phyloP scores from a whole-genome alignment of 1,140 invertebrate species.

The Aricia agestis region DNA sequence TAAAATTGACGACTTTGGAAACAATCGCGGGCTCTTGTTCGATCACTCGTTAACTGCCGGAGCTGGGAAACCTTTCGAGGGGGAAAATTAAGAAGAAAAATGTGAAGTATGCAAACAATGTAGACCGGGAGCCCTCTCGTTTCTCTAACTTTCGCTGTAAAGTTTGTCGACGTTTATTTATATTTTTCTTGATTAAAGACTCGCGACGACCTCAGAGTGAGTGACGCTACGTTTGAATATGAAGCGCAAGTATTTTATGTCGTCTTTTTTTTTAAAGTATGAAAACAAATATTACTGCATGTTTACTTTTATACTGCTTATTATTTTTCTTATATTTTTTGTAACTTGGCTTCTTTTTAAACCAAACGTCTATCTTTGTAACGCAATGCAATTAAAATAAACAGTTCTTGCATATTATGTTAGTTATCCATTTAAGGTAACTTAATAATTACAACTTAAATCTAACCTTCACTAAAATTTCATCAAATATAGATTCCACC shows the following conservation, averaged over 20 bases:
- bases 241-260: not conserved
- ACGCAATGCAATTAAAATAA: too few relatives aligned
- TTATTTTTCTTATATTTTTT: too few relatives aligned
- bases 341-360: too few relatives aligned
- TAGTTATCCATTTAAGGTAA: too few relatives aligned
- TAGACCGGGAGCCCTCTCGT: constrained; percentile 26
- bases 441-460: too few relatives aligned
- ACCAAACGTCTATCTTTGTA: too few relatives aligned
- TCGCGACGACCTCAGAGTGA: not conserved
- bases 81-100: constrained; percentile 41
- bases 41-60: constrained; percentile 34
- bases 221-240: not conserved
- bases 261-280: not conserved
- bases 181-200: constrained; percentile 16
- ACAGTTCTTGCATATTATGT: too few relatives aligned
- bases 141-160: constrained; percentile 19
- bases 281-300: not conserved
- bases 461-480: too few relatives aligned
- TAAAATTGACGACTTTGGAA: constrained; percentile 24
- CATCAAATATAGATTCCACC: too few relatives aligned
- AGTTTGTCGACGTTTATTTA: constrained; percentile 25
- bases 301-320: too few relatives aligned
- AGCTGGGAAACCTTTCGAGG: constrained; percentile 34
- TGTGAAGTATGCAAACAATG: constrained; percentile 37
- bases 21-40: constrained; percentile 26